Conservation (phyloP, 2,113 vertebrate genomes). For the Propithecus coquereli region DNA sequence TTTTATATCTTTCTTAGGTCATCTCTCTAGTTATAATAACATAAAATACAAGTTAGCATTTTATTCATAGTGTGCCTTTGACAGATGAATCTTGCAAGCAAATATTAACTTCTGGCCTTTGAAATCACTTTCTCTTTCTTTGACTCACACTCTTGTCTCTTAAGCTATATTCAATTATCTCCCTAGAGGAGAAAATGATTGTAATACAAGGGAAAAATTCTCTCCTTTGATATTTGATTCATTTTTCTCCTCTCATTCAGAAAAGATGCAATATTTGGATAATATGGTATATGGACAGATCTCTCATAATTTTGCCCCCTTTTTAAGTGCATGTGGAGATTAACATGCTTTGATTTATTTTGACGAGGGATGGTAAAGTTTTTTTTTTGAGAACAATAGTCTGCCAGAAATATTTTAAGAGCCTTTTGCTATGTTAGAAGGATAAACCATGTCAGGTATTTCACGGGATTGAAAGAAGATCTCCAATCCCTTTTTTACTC, state of each 20-base stretch:
- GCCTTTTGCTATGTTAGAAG: slow-evolving; percentile 65
- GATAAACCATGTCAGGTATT: slow-evolving; percentile 75
- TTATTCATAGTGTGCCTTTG: neutral
- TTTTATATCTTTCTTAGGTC: neutral
- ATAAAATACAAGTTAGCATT: slow-evolving; percentile 19
- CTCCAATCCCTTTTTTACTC: slow-evolving; percentile 63
- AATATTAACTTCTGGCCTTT: slow-evolving; percentile 67
- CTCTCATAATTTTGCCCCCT: slow-evolving; percentile 75
- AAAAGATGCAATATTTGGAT: slow-evolving; percentile 78
- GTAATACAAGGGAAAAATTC: slow-evolving; percentile 77
- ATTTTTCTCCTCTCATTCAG: slow-evolving; percentile 76
- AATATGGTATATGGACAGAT: slow-evolving; percentile 77
- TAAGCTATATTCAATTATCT: slow-evolving; percentile 80
- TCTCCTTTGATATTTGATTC: slow-evolving; percentile 78
- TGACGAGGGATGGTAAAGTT: slow-evolving; percentile 76
- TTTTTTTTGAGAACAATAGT: slow-evolving; percentile 76
- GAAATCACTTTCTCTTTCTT: slow-evolving; percentile 67
- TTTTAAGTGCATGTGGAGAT: slow-evolving; percentile 77
- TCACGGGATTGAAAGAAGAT: slow-evolving; percentile 60
- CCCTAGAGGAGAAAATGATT: slow-evolving; percentile 74
- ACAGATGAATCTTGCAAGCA: slow-evolving; percentile 28
- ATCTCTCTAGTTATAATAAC: neutral
- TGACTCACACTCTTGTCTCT: slow-evolving; percentile 65
- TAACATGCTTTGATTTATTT: slow-evolving; percentile 80
- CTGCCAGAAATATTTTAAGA: slow-evolving; percentile 79